Evolutionary conservation across 1,140 invertebrate species (phyloP).

Genomic region (Pseudobourletiella spinata): DNA sequence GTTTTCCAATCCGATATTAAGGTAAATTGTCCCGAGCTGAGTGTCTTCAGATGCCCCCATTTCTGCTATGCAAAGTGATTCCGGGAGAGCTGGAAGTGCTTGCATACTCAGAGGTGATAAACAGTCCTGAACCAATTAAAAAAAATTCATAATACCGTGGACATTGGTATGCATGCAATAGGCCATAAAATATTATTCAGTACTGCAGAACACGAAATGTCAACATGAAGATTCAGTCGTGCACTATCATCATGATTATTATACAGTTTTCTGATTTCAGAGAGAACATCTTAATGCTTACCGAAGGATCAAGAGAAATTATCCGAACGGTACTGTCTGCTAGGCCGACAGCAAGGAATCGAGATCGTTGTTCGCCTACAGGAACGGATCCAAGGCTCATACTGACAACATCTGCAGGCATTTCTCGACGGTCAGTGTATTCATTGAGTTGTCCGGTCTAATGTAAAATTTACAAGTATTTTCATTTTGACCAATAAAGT

Average conservation of each 20-base stretch:
- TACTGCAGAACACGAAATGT: constrained; percentile 10
- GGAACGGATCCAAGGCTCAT: constrained; percentile 96
- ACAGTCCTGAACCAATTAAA: constrained; percentile 56
- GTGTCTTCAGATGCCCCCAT: constrained; percentile 62
- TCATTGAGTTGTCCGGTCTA: constrained; percentile 96
- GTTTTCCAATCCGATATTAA: constrained; percentile 97
- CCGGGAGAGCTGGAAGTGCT: constrained; percentile 88
- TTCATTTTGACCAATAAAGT: too few relatives aligned
- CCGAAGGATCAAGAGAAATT: constrained; percentile 89
- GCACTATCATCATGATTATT: neutral
- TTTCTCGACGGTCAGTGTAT: constrained; percentile 92
- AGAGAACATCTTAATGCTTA: too few relatives aligned
- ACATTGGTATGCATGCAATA: neutral
- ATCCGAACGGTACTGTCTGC: constrained; percentile 95
- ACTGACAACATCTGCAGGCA: constrained; percentile 94
- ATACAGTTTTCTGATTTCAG: too few relatives aligned
- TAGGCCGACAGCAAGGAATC: constrained; percentile 94
- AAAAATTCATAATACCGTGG: neutral
- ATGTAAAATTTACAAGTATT: constrained; percentile 20
- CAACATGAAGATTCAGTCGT: constrained; percentile 1
- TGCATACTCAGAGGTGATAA: constrained; percentile 90
- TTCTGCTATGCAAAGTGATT: constrained; percentile 95
- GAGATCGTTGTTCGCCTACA: constrained; percentile 84
- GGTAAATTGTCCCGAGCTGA: constrained; percentile 66
- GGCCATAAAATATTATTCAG: too few relatives aligned